These are phyloP conservation scores for Zeus faber DNA, from an alignment of 2,113 vertebrate species.

Conservation along the genomic window DNA sequence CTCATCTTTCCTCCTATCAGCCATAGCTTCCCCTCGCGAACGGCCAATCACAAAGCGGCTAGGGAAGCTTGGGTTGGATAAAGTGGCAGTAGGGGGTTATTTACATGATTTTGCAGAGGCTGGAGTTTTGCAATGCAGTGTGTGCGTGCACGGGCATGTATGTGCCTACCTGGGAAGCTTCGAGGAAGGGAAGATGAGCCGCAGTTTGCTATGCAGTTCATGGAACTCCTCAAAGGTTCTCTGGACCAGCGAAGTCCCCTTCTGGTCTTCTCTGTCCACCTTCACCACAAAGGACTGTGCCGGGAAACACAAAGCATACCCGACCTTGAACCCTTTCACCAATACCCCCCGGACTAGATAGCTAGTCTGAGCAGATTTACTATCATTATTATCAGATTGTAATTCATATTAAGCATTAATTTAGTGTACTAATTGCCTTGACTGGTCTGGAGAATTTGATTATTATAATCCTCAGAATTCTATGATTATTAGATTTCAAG, in stretches of 20 bases:
- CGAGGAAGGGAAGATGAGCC: slow-evolving; percentile 88
- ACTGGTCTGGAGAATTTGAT: too few species aligned
- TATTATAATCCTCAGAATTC: too few species aligned
- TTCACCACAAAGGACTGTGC: slow-evolving; percentile 87
- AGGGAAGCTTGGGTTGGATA: slow-evolving; percentile 79
- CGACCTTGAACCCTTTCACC: too few species aligned
- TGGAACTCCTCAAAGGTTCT: slow-evolving; percentile 96
- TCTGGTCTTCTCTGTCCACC: slow-evolving; percentile 82
- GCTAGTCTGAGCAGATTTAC: too few species aligned
- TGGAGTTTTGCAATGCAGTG: not conserved
- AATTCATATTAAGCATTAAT: too few species aligned
- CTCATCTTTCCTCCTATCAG: slow-evolving; percentile 88
- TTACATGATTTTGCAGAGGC: too few species aligned
- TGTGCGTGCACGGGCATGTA: not conserved
- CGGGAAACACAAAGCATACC: too few species aligned
- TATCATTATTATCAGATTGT: too few species aligned
- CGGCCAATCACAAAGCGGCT: slow-evolving; percentile 93
- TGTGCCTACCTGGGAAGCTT: slow-evolving; percentile 86
- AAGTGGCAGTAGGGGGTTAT: not conserved
- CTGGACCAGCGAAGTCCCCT: slow-evolving; percentile 81
- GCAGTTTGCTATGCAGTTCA: slow-evolving; percentile 91
- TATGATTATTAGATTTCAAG: too few species aligned
- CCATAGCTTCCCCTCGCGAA: slow-evolving; percentile 85
- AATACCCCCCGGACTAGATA: too few species aligned
- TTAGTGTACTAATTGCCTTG: too few species aligned